phyloP scores from a whole-genome alignment of 53 echinoderm and acorn worm genomes.

The Hippasteria phrygiana region DNA sequence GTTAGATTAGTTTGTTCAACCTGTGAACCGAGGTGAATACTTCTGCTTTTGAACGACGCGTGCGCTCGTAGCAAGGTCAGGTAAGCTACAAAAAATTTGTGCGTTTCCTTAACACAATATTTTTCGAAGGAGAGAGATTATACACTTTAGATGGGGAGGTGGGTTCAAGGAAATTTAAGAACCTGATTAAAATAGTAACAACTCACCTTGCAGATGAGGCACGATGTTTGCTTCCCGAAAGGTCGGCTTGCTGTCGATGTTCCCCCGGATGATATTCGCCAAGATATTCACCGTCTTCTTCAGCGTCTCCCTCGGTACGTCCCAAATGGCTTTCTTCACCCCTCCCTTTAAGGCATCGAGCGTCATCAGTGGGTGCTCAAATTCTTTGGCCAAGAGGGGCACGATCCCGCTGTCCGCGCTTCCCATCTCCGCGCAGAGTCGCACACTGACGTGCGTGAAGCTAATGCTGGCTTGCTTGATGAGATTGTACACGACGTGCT shows the following conservation, averaged over 20 bases:
- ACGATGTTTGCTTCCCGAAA: conserved; percentile 57
- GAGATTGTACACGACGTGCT: conserved; percentile 63
- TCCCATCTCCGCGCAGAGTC: conserved; percentile 65
- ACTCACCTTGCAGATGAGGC: conserved; percentile 31
- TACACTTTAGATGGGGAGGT: too few relatives aligned
- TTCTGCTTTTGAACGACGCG: too few relatives aligned
- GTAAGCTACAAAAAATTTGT: too few relatives aligned
- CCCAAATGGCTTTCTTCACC: conserved; percentile 65
- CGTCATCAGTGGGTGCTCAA: conserved; percentile 44
- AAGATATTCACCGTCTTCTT: conserved; percentile 69
- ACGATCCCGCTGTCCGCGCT: conserved; percentile 34
- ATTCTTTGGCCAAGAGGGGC: conserved; percentile 45
- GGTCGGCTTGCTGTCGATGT: conserved; percentile 67
- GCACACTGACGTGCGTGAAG: conserved; percentile 57
- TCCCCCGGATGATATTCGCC: conserved; percentile 59
- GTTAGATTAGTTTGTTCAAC: too few relatives aligned
- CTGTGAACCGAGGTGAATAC: too few relatives aligned
- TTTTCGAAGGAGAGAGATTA: not conserved
- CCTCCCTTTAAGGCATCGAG: conserved; percentile 46
- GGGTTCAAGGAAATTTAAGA: too few relatives aligned
- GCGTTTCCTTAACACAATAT: too few relatives aligned
- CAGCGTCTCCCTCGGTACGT: conserved; percentile 68
- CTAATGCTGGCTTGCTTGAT: conserved; percentile 61
- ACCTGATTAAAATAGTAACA: not conserved
- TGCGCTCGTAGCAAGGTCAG: too few relatives aligned